phyloP scores from a whole-genome alignment of 2,888 invertebrate genomes.

The Diachrysia chrysitis region DNA sequence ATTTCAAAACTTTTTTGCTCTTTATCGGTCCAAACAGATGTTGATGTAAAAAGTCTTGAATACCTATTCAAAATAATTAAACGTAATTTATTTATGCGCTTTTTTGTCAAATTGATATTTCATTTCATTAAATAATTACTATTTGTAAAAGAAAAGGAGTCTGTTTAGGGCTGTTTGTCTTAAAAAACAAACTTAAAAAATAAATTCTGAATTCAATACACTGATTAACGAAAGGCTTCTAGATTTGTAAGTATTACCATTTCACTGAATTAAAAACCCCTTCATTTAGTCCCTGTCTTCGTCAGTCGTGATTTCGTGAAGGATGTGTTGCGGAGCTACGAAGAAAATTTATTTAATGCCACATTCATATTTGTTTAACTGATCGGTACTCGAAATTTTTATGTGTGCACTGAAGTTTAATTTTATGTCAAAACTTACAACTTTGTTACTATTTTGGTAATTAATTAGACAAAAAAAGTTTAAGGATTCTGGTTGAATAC shows the following conservation, averaged over 20 bases:
- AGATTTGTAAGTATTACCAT: slow-evolving; percentile 74
- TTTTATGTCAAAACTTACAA: too few relatives aligned
- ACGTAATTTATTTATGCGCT: background rate
- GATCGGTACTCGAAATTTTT: background rate
- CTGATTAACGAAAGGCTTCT: slow-evolving; percentile 62
- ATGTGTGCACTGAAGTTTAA: too few relatives aligned
- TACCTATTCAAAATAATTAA: background rate
- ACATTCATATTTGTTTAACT: background rate
- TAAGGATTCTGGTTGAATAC: too few relatives aligned
- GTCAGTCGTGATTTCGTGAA: slow-evolving; percentile 77
- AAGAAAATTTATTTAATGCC: slow-evolving; percentile 39
- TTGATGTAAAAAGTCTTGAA: background rate
- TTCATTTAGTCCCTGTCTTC: slow-evolving; percentile 82
- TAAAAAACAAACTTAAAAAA: slow-evolving; percentile 25
- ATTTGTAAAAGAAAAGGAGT: background rate
- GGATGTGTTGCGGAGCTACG: slow-evolving; percentile 65
- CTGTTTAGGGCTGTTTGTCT: background rate
- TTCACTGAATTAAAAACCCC: slow-evolving; percentile 83
- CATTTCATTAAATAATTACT: background rate
- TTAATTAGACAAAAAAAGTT: too few relatives aligned
- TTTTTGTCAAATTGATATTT: background rate
- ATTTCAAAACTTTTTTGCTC: background rate
- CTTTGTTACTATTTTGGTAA: too few relatives aligned
- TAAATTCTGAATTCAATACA: slow-evolving; percentile 52
- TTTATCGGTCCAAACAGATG: background rate